These are phyloP conservation scores for Xiphophorus maculatus DNA, from an alignment of 2,113 vertebrate genomes.

Conservation along the genomic window DNA sequence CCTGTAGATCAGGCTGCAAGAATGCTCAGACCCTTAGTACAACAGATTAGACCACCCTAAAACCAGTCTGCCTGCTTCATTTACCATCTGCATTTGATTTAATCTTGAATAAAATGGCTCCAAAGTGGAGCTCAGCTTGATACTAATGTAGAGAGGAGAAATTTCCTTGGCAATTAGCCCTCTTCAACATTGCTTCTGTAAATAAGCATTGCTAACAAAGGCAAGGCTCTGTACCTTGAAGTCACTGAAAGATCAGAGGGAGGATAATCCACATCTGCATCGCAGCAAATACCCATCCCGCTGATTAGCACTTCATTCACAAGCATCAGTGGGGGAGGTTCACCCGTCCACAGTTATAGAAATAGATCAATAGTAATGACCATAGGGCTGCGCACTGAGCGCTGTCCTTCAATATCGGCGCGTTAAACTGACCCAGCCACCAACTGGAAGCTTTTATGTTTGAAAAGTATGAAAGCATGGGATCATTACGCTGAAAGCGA, in stretches of 20 bases:
- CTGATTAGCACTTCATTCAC: constrained; percentile 39
- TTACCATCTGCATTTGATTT: constrained; percentile 4
- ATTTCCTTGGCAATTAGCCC: constrained; percentile 16
- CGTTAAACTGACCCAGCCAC: constrained; percentile 19
- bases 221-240: neutral
- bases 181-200: constrained; percentile 10
- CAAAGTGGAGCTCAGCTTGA: constrained; percentile 12
- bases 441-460: constrained; percentile 18
- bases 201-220: constrained; percentile 3
- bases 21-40: constrained; percentile 1
- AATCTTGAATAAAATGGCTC: constrained; percentile 27
- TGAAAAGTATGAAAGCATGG: constrained; percentile 17
- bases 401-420: constrained; percentile 25
- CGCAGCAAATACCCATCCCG: constrained; percentile 26
- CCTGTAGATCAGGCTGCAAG: constrained; percentile 21
- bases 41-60: constrained; percentile 27
- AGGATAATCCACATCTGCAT: neutral
- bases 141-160: neutral
- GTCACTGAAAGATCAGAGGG: neutral
- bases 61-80: constrained; percentile 7
- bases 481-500: constrained; percentile 29
- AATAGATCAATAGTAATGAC: constrained; percentile 54
- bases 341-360: constrained; percentile 20
- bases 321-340: constrained; percentile 19
- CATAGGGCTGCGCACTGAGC: constrained; percentile 17